These are phyloP conservation scores for Celastrina argiolus DNA, from an alignment of 2,888 invertebrate genomes.

Conservation along the genomic window DNA sequence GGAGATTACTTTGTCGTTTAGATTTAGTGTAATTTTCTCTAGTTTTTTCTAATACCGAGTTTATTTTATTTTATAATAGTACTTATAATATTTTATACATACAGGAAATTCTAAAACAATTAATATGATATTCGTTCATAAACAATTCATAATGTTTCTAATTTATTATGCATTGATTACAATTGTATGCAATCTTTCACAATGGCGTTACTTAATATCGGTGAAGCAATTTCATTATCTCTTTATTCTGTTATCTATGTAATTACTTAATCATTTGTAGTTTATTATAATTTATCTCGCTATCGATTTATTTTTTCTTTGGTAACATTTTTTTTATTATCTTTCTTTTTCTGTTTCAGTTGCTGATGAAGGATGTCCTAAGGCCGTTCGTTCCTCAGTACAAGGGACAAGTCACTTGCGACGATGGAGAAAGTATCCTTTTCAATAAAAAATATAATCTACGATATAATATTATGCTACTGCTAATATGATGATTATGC, in stretches of 20 bases:
- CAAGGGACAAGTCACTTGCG: constrained; percentile 89
- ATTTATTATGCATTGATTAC: constrained; percentile 8
- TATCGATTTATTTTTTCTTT: background rate
- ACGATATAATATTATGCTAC: background rate
- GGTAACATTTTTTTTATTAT: constrained; percentile 3
- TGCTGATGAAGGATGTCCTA: constrained; percentile 92
- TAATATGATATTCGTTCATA: constrained; percentile 22
- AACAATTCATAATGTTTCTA: constrained; percentile 23
- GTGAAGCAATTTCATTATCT: background rate
- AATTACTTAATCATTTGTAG: background rate
- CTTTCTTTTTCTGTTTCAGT: constrained; percentile 45
- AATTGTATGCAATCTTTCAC: background rate
- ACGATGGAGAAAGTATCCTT: constrained; percentile 87
- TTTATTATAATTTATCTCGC: too few species aligned
- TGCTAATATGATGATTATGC: too few species aligned
- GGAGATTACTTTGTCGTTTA: too few species aligned
- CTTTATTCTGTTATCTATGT: background rate
- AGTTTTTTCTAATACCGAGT: too few species aligned
- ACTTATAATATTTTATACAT: background rate
- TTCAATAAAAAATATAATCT: constrained; percentile 35
- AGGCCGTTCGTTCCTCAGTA: constrained; percentile 95
- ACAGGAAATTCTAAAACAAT: background rate
- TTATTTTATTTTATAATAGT: too few species aligned
- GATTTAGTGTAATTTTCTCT: too few species aligned
- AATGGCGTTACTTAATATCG: background rate